Base-by-base conservation (phyloP, 2,113 vertebrate species). In the Chionis minor region DNA sequence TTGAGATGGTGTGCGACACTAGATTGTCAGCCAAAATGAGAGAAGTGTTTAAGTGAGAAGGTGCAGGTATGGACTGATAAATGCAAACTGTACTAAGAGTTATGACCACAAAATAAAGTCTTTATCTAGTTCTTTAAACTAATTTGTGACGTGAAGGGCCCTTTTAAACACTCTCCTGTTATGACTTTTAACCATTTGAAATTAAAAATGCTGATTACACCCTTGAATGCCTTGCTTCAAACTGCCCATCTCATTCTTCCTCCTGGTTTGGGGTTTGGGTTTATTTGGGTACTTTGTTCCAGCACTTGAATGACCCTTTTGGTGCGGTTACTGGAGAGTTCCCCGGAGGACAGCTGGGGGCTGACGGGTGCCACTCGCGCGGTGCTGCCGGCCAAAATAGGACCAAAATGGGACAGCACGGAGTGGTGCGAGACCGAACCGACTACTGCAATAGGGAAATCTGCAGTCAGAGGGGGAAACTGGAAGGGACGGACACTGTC, bases 1-100 rank as follows among this genome's bases (percentile, higher is more conserved):
- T 12, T 0, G 0, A 32, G 49, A 10, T 10, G 40, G 40, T 23
- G 10, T 1, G 0, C 35, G 62, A 28, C 40, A 4, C 12, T 8
- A 47, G 51, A 12, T 3, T 15, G 33, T 3, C 6, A 27, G 22
- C 45, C 2, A 7, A 86, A 70, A 71, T 1, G 24, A 58, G 47
- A n/a, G 22, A 45, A 38, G 32, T 3, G 11, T 26, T 30, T 21
- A 19, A 51, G 30, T 35, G 19, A 54, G 40, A 44, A 61, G 59
- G 30, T 42, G 13, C 30, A 35, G 1, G 10, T 17, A 38, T 6
- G 27, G 74, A 20, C 30, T 30, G 59, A 51, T 23, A 54, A 78
- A 62, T n/a, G 72, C 58, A 73, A 72, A 67, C 17, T 22, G 40
- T 35, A 10, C 32, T 56, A 26, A 26, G 65, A 62, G 47, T 83